A percentile compares a stretch with the other conserved stretches of the same genome.
Evolutionary conservation across 23 tunicate species (phyloP).

Genomic region (Styela plicata): DNA sequence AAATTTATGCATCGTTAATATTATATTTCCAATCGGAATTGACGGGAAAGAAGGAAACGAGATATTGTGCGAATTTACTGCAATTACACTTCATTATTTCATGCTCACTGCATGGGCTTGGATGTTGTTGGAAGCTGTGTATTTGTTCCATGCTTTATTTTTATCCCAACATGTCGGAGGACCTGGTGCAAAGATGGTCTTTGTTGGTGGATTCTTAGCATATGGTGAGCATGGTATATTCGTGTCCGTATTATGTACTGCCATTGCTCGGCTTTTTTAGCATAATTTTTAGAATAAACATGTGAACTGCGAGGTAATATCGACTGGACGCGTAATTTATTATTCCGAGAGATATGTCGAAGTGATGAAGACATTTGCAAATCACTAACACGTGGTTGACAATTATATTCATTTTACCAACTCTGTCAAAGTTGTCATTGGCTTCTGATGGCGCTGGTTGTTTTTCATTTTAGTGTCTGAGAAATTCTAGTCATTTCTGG

Average conservation of each 20-base stretch:
- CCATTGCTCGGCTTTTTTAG: no score
- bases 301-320: not conserved
- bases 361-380: no score
- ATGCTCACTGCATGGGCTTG: slow-evolving; percentile 78
- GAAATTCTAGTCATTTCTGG: no score
- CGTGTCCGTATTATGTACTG: no score
- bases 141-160: slow-evolving; percentile 49
- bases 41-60: slow-evolving; percentile 24
- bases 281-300: no score
- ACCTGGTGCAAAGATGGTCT: not conserved
- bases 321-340: no score
- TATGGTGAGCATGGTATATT: slow-evolving; percentile 15
- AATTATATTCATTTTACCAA: no score
- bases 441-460: no score
- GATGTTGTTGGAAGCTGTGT: slow-evolving; percentile 75
- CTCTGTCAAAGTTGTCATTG: no score
- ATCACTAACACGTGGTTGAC: no score
- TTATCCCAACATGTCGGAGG: not conserved
- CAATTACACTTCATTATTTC: slow-evolving; percentile 53
- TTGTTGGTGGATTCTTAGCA: slow-evolving; percentile 11
- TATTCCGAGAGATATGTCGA: no score
- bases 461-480: no score
- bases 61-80: slow-evolving; percentile 34
- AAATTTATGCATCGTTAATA: slow-evolving; percentile 45
- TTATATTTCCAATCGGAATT: slow-evolving; percentile 65